Evolutionary conservation across 2,113 vertebrate genomes (phyloP).

Genomic region (Cynocephalus volans): DNA sequence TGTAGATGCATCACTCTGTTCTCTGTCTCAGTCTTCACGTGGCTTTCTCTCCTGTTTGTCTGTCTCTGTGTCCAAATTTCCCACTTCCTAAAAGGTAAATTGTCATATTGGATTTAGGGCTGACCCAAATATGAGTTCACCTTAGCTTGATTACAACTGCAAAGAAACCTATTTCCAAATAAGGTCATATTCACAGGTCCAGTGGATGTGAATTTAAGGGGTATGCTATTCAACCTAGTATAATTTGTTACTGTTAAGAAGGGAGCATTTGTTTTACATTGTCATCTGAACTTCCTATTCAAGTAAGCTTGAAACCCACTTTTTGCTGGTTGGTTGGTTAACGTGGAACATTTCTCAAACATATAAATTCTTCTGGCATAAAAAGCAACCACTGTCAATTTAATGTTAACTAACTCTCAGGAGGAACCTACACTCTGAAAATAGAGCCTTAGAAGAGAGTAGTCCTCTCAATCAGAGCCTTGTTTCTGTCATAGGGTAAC

Average conservation of each 20-base stretch:
- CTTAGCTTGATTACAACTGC: neutral
- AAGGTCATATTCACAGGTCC: neutral
- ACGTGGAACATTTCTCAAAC: neutral
- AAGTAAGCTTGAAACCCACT: neutral
- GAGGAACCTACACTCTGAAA: neutral
- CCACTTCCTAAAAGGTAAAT: neutral
- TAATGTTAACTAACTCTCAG: neutral
- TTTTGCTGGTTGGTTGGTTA: neutral
- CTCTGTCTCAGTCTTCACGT: accelerated
- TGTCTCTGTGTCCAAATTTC: neutral
- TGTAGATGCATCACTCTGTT: accelerated
- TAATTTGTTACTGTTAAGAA: neutral
- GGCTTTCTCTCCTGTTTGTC: neutral
- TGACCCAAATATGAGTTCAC: neutral
- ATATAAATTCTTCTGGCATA: no score
- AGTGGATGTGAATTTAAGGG: neutral
- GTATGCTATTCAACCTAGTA: accelerated
- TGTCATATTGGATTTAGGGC: neutral
- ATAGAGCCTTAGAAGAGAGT: neutral
- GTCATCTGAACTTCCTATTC: no score
- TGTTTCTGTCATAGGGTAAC: neutral
- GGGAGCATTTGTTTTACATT: neutral
- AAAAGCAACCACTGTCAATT: neutral
- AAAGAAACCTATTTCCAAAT: neutral
- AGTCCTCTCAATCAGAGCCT: no score